A percentile compares a stretch with the other conserved stretches of the same genome.
These are phyloP conservation scores for Ammodytes marinus DNA, from an alignment of 2,113 vertebrate genomes.

Conservation along the genomic window DNA sequence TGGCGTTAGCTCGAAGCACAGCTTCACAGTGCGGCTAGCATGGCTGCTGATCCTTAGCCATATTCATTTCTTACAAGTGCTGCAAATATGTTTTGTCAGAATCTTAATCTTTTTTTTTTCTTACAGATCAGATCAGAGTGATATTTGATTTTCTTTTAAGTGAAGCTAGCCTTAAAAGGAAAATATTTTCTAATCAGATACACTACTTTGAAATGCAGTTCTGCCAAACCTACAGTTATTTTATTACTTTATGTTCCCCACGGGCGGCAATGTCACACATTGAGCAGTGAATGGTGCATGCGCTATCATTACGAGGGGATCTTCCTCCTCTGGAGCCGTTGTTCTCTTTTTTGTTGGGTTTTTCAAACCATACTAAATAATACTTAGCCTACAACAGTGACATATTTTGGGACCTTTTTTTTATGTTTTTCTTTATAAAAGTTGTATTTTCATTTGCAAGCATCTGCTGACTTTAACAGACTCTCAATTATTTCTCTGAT, in stretches of 20 bases:
- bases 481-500: not conserved
- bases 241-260: not conserved
- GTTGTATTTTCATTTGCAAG: not conserved
- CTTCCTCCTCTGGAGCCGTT: not conserved
- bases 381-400: not conserved
- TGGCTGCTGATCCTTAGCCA: not conserved
- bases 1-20: not conserved
- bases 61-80: not conserved
- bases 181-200: not conserved
- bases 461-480: not conserved
- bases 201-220: not conserved
- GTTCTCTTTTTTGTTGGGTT: not conserved
- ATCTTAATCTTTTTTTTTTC: not conserved
- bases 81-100: not conserved
- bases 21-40: not conserved
- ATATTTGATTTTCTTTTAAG: not conserved
- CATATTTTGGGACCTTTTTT: not conserved
- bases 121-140: not conserved
- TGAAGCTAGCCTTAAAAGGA: not conserved
- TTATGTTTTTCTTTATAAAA: not conserved
- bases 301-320: constrained; percentile 16
- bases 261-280: constrained; percentile 21
- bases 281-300: constrained; percentile 7
- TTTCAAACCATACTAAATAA: not conserved
- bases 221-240: constrained; percentile 20